Conservation (phyloP, 35 echinoderm and acorn worm genomes). For the Apostichopus japonicus region DNA sequence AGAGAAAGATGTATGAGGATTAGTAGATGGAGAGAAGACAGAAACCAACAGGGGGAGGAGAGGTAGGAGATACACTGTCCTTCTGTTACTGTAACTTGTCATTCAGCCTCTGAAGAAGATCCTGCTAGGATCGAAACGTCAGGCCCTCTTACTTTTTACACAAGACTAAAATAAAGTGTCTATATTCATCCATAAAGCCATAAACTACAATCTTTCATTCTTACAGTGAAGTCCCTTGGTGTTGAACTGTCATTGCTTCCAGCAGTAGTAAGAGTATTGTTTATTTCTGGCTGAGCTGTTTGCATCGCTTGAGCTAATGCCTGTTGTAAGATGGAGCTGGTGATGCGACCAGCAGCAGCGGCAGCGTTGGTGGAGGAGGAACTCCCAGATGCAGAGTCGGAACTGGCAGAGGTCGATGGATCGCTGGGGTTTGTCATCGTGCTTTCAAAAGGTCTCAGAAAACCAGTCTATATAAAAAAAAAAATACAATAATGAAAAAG, state of each 20-base stretch:
- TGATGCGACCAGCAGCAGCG: background rate
- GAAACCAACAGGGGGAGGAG: no score
- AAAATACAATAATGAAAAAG: no score
- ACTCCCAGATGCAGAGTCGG: background rate
- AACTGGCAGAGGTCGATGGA: background rate
- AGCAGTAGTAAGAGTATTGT: background rate
- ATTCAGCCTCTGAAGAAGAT: no score
- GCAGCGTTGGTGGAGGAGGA: background rate
- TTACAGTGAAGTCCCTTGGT: conserved; percentile 16
- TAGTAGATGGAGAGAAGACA: no score
- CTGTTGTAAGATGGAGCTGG: background rate
- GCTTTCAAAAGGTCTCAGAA: conserved; percentile 9
- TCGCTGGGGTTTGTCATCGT: background rate
- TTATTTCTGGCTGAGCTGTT: background rate
- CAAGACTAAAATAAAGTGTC: no score
- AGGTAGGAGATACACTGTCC: no score
- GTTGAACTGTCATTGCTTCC: background rate
- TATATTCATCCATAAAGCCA: no score
- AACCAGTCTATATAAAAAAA: background rate
- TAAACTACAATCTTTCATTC: background rate
- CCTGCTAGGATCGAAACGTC: no score
- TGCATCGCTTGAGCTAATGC: conserved; percentile 42
- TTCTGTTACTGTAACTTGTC: no score
- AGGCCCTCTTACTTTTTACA: no score
- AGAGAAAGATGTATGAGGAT: no score